Percentiles rank a stretch among this genome's conserved stretches.
Conservation (phyloP, 2,113 vertebrate species). For the Poeciliopsis occidentalis region DNA sequence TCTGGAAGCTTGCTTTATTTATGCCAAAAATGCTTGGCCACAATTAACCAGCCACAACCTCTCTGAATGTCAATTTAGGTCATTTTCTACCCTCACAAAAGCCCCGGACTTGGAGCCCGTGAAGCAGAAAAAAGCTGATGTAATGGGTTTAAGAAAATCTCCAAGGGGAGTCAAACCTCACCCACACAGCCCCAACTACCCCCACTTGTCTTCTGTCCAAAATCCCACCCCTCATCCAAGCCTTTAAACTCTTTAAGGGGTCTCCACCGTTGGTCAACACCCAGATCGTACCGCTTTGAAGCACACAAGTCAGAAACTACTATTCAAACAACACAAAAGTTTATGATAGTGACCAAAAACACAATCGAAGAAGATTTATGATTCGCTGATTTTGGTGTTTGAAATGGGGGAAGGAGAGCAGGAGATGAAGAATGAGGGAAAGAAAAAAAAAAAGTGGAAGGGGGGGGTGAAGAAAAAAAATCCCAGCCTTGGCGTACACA, state of each 20-base stretch:
- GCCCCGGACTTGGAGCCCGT: conserved; percentile 66
- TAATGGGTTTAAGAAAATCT: conserved; percentile 82
- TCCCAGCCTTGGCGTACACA: conserved; percentile 73
- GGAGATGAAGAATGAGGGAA: conserved; percentile 63
- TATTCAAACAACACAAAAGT: background rate
- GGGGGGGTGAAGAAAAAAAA: conserved; percentile 65
- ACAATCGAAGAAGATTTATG: conserved; percentile 48
- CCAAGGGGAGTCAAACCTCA: conserved; percentile 73
- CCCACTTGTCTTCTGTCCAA: conserved; percentile 29
- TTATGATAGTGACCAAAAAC: conserved; percentile 2
- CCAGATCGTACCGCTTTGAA: conserved; percentile 47
- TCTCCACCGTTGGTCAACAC: conserved; percentile 36
- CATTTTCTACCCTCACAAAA: conserved; percentile 80
- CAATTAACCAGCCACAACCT: conserved; percentile 67
- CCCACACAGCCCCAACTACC: conserved; percentile 25
- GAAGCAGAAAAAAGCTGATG: conserved; percentile 82
- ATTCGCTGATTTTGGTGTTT: conserved; percentile 70
- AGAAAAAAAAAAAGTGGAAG: conserved; percentile 41
- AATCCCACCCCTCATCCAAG: conserved; percentile 27
- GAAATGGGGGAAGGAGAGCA: conserved; percentile 53
- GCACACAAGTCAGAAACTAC: conserved; percentile 9
- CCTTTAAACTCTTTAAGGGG: conserved; percentile 36
- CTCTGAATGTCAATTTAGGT: conserved; percentile 78
- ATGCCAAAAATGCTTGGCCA: conserved; percentile 60
- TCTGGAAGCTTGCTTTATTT: conserved; percentile 65